These are phyloP conservation scores for Aethes cnicana DNA, from an alignment of 2,888 invertebrate species.

Conservation along the genomic window DNA sequence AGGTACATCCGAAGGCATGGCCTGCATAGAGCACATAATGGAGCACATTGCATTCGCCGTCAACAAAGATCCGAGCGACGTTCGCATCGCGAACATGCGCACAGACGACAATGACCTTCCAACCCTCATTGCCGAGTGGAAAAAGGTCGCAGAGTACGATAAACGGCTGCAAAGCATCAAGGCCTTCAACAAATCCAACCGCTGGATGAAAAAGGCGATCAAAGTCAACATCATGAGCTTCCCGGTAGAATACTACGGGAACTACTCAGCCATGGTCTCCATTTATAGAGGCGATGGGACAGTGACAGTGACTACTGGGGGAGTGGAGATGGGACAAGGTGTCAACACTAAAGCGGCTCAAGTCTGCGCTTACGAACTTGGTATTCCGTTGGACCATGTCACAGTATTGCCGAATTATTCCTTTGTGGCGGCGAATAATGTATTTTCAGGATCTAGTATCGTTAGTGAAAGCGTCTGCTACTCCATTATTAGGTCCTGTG, in stretches of 20 bases:
- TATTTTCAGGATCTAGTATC: constrained; percentile 85
- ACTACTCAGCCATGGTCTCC: constrained; percentile 83
- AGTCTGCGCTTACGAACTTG: constrained; percentile 87
- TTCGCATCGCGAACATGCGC: constrained; percentile 82
- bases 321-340: constrained; percentile 90
- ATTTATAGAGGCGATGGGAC: constrained; percentile 87
- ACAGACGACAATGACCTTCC: constrained; percentile 66
- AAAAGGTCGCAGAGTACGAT: constrained; percentile 79
- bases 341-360: constrained; percentile 90
- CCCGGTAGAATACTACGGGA: constrained; percentile 78
- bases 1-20: constrained; percentile 83
- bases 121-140: constrained; percentile 79
- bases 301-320: constrained; percentile 86
- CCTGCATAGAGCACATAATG: constrained; percentile 85
- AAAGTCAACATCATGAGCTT: constrained; percentile 86
- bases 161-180: constrained; percentile 72
- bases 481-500: constrained; percentile 83
- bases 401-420: constrained; percentile 83
- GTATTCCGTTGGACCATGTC: constrained; percentile 84
- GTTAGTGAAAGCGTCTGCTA: constrained; percentile 84
- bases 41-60: constrained; percentile 84
- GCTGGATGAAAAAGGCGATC: constrained; percentile 89
- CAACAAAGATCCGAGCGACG: constrained; percentile 82
- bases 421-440: constrained; percentile 83
- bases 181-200: constrained; percentile 84